A percentile compares a stretch with the other conserved stretches of the same genome.
Conservation (phyloP, 37 sponge, comb jelly and placozoan genomes). For the Halichondria panicea region DNA sequence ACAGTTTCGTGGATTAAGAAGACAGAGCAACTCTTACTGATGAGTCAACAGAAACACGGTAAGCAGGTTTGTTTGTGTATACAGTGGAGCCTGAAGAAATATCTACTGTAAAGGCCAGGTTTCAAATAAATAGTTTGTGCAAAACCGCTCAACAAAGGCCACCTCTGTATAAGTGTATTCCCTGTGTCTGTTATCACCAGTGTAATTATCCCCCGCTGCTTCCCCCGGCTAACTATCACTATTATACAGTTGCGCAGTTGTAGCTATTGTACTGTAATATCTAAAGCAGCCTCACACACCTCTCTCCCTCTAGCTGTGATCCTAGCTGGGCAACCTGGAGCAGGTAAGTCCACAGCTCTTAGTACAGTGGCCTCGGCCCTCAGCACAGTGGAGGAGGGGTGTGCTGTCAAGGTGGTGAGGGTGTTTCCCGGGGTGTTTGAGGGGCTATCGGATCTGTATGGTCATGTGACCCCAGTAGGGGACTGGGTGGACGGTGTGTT, state of each 20-base stretch:
- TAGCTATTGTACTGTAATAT: no score
- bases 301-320: conserved; percentile 54
- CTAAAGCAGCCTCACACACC: background rate
- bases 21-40: conserved; percentile 31
- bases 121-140: background rate
- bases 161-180: background rate
- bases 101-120: background rate
- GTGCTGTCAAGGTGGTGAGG: conserved; percentile 28
- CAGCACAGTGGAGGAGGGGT: conserved; percentile 7
- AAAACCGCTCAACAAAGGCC: background rate
- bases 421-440: conserved; percentile 60
- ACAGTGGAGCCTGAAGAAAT: background rate
- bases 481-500: conserved; percentile 87
- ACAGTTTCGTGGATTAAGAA: conserved; percentile 38
- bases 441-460: conserved; percentile 53
- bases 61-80: background rate
- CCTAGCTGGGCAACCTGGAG: conserved; percentile 61
- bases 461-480: conserved; percentile 34
- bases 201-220: background rate
- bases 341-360: conserved; percentile 74
- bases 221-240: background rate
- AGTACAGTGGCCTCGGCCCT: conserved; percentile 59
- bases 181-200: background rate
- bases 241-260: background rate
- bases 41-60: conserved; percentile 54